Percentiles rank a stretch among this genome's conserved stretches.
Conservation (phyloP, 2,797 vertebrate species). For the Nothura maculosa region DNA sequence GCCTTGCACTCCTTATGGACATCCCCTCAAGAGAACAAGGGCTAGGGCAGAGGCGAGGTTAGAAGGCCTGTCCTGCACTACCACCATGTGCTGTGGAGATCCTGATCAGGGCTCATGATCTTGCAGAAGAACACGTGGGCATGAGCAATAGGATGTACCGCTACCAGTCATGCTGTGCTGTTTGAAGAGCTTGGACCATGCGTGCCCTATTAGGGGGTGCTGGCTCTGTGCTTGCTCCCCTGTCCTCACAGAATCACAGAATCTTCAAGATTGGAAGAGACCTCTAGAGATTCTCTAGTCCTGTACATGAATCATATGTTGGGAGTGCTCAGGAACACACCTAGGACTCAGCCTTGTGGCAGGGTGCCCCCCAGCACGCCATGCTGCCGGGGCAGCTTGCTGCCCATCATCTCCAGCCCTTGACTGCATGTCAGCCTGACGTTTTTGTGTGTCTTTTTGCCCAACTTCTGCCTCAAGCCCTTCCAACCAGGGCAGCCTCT, state of each 20-base stretch:
- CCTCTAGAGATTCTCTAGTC: too few species aligned
- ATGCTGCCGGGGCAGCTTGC: neutral
- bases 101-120: neutral
- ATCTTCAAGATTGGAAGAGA: too few species aligned
- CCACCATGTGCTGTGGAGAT: neutral
- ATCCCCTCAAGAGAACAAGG: neutral
- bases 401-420: neutral
- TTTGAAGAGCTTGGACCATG: neutral
- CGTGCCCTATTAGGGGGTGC: neutral
- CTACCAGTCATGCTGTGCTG: neutral
- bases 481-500: neutral
- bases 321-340: neutral
- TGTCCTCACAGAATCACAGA: too few species aligned
- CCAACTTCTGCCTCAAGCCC: neutral
- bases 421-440: neutral
- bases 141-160: accelerated
- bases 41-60: neutral
- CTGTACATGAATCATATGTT: neutral
- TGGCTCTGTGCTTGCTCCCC: neutral
- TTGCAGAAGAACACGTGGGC: accelerated
- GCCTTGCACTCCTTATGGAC: neutral
- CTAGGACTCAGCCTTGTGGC: neutral
- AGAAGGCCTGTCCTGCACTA: neutral
- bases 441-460: neutral
- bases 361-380: neutral